phyloP scores from a whole-genome alignment of 2,888 invertebrate species.

The Julus scandinavius region DNA sequence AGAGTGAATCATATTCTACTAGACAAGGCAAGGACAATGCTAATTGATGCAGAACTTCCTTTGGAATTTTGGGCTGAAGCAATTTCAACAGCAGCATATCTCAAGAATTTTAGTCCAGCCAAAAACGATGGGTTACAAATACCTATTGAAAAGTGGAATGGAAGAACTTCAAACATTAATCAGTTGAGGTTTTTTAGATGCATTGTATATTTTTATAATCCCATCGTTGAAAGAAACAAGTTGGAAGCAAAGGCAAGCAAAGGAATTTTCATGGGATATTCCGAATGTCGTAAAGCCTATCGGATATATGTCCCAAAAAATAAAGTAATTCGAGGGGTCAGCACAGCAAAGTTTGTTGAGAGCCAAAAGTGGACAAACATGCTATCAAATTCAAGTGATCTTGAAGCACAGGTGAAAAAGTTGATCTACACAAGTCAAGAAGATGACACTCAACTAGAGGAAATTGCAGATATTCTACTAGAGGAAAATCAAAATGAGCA shows the following conservation, averaged over 20 bases:
- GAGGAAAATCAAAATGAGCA: neutral
- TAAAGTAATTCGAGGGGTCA: neutral
- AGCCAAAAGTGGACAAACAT: neutral
- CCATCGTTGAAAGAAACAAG: neutral
- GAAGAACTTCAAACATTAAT: neutral
- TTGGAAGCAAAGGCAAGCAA: neutral
- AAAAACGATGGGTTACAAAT: neutral
- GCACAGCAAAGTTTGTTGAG: conserved; percentile 49
- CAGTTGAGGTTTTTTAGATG: neutral
- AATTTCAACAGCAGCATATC: conserved; percentile 41
- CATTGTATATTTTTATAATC: neutral
- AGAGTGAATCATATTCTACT: conserved; percentile 37
- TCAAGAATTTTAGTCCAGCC: conserved; percentile 3
- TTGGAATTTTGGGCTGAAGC: neutral
- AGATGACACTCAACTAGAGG: too few species aligned
- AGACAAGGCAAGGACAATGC: conserved; percentile 48
- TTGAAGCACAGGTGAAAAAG: neutral
- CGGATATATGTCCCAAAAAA: neutral
- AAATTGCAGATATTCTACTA: neutral
- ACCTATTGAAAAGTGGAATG: neutral
- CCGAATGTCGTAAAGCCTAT: neutral
- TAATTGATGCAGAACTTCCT: conserved; percentile 50
- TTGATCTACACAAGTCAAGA: neutral
- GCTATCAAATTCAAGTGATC: neutral
- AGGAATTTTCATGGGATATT: neutral